Conservation (phyloP, 1,140 invertebrate species). For the Cydia strobilella region DNA sequence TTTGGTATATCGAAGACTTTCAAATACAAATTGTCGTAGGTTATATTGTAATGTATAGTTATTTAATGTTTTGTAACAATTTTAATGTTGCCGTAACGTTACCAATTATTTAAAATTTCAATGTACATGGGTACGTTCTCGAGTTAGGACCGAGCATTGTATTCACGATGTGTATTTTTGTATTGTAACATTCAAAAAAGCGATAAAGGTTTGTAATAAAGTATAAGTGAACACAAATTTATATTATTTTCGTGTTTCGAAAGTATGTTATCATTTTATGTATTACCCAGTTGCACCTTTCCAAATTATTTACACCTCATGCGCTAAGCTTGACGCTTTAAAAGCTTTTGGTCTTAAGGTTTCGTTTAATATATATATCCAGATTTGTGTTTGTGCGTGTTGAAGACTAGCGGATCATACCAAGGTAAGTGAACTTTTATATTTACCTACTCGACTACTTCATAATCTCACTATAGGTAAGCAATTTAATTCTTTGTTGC, state of each 20-base stretch:
- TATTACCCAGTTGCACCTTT: constrained; percentile 22
- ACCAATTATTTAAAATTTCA: constrained; percentile 54
- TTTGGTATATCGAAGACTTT: constrained; percentile 72
- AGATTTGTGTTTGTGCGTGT: background rate
- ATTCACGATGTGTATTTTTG: constrained; percentile 61
- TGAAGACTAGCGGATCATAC: background rate
- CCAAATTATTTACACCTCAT: background rate
- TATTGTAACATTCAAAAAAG: constrained; percentile 64
- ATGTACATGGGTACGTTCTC: constrained; percentile 43
- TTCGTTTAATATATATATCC: background rate
- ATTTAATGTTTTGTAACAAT: constrained; percentile 70
- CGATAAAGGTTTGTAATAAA: constrained; percentile 73
- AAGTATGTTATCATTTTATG: background rate
- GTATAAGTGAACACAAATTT: constrained; percentile 47
- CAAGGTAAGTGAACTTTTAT: constrained; percentile 20
- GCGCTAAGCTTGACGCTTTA: constrained; percentile 15
- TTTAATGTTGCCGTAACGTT: constrained; percentile 55
- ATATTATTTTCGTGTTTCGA: constrained; percentile 27
- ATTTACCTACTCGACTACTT: background rate
- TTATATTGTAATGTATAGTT: constrained; percentile 60
- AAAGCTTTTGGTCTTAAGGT: constrained; percentile 17
- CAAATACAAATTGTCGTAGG: constrained; percentile 69
- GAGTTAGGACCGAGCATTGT: constrained; percentile 39
- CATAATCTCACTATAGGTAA: background rate
- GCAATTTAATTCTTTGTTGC: background rate